Evolutionary conservation across 2,113 vertebrate species (phyloP).

Genomic region (Dipodomys ordii): DNA sequence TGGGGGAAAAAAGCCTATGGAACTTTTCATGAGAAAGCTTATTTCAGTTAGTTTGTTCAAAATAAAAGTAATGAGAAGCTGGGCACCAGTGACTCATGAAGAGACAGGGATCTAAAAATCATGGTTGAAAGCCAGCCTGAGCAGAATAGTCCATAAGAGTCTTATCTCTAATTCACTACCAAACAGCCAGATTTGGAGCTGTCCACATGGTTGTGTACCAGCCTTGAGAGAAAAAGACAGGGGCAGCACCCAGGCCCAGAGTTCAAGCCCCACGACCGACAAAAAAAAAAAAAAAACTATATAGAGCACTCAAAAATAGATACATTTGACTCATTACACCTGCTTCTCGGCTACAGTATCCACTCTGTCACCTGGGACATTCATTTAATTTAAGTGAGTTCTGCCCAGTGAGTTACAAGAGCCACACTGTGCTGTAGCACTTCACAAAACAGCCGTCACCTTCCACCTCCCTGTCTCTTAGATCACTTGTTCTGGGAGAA

Average conservation of each 20-base stretch:
- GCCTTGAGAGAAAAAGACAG: no score
- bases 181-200: no score
- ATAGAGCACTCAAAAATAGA: not conserved
- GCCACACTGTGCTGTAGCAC: not conserved
- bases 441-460: not conserved
- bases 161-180: no score
- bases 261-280: no score
- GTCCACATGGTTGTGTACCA: no score
- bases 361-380: not conserved
- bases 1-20: not conserved
- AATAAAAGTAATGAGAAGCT: not conserved
- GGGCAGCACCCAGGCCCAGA: no score
- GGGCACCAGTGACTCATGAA: no score
- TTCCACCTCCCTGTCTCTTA: not conserved
- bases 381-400: not conserved
- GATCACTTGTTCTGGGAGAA: not conserved
- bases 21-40: constrained; percentile 15
- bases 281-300: no score
- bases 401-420: not conserved
- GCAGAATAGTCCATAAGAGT: no score
- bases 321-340: not conserved
- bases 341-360: not conserved
- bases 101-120: no score
- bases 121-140: no score
- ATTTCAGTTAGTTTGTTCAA: not conserved